Evolutionary conservation across 2,797 vertebrate genomes (phyloP).

Genomic region (Hydrophis major): DNA sequence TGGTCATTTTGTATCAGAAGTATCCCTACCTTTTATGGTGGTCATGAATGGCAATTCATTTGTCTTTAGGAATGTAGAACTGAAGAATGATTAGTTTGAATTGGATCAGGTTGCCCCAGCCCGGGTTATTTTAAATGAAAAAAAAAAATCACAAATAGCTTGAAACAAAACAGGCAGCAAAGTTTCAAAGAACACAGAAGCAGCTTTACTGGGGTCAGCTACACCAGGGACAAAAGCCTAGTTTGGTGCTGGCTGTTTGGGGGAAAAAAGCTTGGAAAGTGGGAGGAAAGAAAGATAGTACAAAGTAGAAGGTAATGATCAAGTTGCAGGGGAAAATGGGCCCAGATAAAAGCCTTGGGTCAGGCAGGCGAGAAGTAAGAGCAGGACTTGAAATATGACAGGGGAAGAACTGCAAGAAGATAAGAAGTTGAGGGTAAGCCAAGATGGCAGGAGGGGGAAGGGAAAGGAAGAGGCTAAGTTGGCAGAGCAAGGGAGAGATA

Average conservation of each 20-base stretch:
- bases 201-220: not conserved
- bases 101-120: not conserved
- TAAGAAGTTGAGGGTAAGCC: not conserved
- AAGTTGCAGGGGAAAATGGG: not conserved
- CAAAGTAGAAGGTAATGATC: not conserved
- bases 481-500: conserved; percentile 1
- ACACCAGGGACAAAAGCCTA: not conserved
- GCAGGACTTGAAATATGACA: conserved; percentile 2
- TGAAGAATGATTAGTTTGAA: not conserved
- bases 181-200: not conserved
- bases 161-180: not conserved
- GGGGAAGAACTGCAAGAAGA: not conserved
- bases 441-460: not conserved
- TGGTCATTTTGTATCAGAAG: not conserved
- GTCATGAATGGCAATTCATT: not conserved
- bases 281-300: not conserved
- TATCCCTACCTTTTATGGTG: not conserved
- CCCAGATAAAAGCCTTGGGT: not conserved
- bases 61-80: not conserved
- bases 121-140: not conserved
- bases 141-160: not conserved
- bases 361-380: not conserved
- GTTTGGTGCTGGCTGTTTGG: not conserved
- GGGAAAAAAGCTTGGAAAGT: not conserved
- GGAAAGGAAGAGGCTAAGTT: not conserved